These are phyloP conservation scores for Probosciger aterrimus DNA, from an alignment of 2,113 vertebrate genomes.

Conservation along the genomic window DNA sequence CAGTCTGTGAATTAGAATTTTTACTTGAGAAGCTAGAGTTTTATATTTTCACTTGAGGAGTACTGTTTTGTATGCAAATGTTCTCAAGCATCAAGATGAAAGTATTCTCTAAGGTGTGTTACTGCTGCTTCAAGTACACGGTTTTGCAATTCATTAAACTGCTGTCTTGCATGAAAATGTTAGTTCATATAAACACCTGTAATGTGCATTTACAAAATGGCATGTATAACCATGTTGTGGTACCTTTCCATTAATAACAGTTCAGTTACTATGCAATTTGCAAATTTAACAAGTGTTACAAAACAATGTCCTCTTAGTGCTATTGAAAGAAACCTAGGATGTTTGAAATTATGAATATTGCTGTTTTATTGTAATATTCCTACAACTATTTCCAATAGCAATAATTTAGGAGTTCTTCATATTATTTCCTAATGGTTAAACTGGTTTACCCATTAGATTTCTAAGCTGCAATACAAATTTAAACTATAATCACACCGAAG, in stretches of 20 bases:
- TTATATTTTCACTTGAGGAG: not conserved
- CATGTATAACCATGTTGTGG: not conserved
- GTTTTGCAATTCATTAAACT: constrained; percentile 26
- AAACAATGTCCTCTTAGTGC: not conserved
- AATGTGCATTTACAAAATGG: not conserved
- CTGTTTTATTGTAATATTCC: not conserved
- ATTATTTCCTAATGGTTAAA: not conserved
- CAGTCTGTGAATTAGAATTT: not conserved
- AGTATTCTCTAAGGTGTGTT: not conserved
- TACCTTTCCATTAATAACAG: not conserved
- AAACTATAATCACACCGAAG: not conserved
- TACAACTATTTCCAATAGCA: not conserved
- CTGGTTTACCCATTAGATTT: not conserved
- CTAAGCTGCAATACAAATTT: not conserved
- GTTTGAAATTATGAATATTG: not conserved
- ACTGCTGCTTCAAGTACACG: not conserved
- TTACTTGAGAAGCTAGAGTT: not conserved
- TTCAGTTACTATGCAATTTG: not conserved
- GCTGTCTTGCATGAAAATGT: not conserved
- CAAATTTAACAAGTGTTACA: not conserved
- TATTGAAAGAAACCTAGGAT: not conserved
- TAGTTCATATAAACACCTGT: not conserved
- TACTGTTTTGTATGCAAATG: not conserved
- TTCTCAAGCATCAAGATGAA: not conserved
- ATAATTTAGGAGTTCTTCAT: not conserved